These are phyloP conservation scores for Lordiphosa collinella DNA, from an alignment of 1,140 invertebrate species.

Conservation along the genomic window DNA sequence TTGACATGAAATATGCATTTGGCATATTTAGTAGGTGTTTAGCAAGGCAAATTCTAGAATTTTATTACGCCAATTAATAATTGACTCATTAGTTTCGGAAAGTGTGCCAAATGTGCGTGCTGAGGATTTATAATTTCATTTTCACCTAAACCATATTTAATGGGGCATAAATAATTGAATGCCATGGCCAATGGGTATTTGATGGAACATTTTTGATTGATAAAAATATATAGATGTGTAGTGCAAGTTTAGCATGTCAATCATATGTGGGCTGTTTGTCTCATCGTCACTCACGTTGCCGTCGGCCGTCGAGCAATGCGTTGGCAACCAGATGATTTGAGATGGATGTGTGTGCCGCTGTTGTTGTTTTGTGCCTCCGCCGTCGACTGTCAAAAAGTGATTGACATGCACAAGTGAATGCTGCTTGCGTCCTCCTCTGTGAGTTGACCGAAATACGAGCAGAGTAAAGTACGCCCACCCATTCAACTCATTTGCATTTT, in stretches of 20 bases:
- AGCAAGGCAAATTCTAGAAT: conserved; percentile 30
- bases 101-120: background rate
- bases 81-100: conserved; percentile 37
- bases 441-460: conserved; percentile 28
- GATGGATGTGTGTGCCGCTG: conserved; percentile 17
- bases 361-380: conserved; percentile 41
- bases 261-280: conserved; percentile 45
- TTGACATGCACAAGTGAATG: conserved; percentile 74
- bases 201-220: background rate
- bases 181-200: conserved; percentile 5
- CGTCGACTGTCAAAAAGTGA: conserved; percentile 58
- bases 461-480: conserved; percentile 53
- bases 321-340: conserved; percentile 37
- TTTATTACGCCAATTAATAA: conserved; percentile 47
- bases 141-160: conserved; percentile 38
- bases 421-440: conserved; percentile 3
- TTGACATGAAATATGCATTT: conserved; percentile 40
- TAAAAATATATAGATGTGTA: background rate
- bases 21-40: conserved; percentile 55
- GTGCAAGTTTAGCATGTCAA: conserved; percentile 34
- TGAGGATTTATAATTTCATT: conserved; percentile 5
- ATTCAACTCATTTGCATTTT: conserved; percentile 57
- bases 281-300: conserved; percentile 19
- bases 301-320: conserved; percentile 1
- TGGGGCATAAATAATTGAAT: conserved; percentile 51